These are phyloP conservation scores for Zoanthus gigantus DNA, from an alignment of 92 coral and sea anemone species.

Conservation along the genomic window DNA sequence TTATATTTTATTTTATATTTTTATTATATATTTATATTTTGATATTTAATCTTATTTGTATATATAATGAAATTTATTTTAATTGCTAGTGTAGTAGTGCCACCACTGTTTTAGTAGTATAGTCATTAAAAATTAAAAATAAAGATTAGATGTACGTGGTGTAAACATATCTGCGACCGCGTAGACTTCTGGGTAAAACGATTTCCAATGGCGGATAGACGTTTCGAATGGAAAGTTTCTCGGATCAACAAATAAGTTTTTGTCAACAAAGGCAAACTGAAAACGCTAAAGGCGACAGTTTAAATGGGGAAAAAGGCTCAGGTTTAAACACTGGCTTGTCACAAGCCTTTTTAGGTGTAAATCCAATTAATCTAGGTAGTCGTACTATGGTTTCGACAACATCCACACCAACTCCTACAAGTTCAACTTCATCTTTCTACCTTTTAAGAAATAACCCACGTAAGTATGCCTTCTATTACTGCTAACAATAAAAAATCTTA, in stretches of 20 bases:
- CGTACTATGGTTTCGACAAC: slow-evolving; percentile 88
- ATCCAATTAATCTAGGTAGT: slow-evolving; percentile 31
- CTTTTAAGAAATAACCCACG: slow-evolving; percentile 82
- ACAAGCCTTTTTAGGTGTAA: slow-evolving; percentile 43
- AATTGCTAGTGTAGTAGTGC: too few species aligned
- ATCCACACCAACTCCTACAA: slow-evolving; percentile 82
- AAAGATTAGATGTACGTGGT: neutral
- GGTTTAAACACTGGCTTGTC: slow-evolving; percentile 40
- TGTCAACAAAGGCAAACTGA: slow-evolving; percentile 37
- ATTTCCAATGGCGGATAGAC: slow-evolving; percentile 69
- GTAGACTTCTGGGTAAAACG: slow-evolving; percentile 67
- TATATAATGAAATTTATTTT: too few species aligned
- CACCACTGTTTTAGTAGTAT: too few species aligned
- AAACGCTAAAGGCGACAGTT: slow-evolving; percentile 50
- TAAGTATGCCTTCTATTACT: slow-evolving; percentile 36
- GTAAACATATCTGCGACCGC: slow-evolving; percentile 61
- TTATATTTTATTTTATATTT: too few species aligned
- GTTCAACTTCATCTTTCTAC: slow-evolving; percentile 79
- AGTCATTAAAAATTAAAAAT: too few species aligned
- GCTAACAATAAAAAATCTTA: neutral
- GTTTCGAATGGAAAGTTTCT: slow-evolving; percentile 67
- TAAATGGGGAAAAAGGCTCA: slow-evolving; percentile 39
- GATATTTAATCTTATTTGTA: too few species aligned
- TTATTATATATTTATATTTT: too few species aligned
- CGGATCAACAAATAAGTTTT: slow-evolving; percentile 55